A percentile compares a stretch with the other conserved stretches of the same genome.
These are phyloP conservation scores for Addax nasomaculatus DNA, from an alignment of 2,113 vertebrate species.

Conservation along the genomic window DNA sequence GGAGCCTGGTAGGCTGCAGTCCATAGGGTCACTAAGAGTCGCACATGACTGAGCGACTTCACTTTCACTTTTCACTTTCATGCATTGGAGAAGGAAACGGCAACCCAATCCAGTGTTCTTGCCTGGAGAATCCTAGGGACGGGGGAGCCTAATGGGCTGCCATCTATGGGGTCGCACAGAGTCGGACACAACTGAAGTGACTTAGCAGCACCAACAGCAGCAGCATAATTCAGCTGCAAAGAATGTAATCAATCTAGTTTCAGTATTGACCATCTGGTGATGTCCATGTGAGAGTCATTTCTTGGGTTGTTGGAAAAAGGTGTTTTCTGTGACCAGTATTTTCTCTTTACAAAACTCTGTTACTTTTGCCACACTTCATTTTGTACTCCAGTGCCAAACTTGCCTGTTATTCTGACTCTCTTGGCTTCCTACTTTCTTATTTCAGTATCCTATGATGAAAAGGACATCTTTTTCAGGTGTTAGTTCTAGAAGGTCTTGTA, in stretches of 20 bases:
- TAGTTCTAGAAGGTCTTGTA: not conserved
- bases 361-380: not conserved
- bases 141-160: too few species aligned
- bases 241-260: not conserved
- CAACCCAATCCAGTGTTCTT: too few species aligned
- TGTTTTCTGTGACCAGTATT: not conserved
- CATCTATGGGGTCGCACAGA: too few species aligned
- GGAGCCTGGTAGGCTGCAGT: too few species aligned
- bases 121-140: too few species aligned
- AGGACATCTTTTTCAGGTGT: not conserved
- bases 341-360: not conserved
- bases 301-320: not conserved
- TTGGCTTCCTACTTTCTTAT: not conserved
- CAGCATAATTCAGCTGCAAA: not conserved
- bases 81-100: too few species aligned
- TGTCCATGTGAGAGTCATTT: not conserved
- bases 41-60: too few species aligned
- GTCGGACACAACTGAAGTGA: too few species aligned
- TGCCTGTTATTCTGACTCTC: not conserved
- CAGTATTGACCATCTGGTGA: not conserved
- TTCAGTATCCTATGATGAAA: not conserved
- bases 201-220: too few species aligned
- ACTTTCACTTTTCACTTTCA: too few species aligned
- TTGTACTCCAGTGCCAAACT: not conserved
- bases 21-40: too few species aligned